phyloP scores from a whole-genome alignment of 2,113 vertebrate genomes.

The Bambusicola thoracicus region DNA sequence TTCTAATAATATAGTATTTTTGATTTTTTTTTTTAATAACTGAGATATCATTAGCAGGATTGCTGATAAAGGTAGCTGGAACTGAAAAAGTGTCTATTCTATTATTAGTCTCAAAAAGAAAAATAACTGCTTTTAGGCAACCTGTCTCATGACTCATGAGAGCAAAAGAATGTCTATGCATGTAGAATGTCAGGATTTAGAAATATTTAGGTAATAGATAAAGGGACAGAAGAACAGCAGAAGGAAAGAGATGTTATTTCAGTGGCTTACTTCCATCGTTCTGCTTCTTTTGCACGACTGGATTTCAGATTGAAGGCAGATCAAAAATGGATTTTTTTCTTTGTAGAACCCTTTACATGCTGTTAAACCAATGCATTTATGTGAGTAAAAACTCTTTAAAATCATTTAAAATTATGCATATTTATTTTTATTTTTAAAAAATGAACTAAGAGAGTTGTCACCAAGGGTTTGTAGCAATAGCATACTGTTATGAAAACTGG shows the following conservation, averaged over 20 bases:
- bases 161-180: not conserved
- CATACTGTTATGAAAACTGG: not conserved
- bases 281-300: not conserved
- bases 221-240: not conserved
- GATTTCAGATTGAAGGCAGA: not conserved
- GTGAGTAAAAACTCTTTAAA: not conserved
- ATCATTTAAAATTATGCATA: fast-evolving
- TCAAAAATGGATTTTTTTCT: not conserved
- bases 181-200: not conserved
- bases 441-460: not conserved
- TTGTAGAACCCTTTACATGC: not conserved
- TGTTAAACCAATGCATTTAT: not conserved
- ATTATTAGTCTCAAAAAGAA: not conserved
- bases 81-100: not conserved
- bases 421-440: not conserved
- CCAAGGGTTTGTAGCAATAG: not conserved
- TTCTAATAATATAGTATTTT: not conserved
- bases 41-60: not conserved
- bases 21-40: not conserved
- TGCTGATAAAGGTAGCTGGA: not conserved
- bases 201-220: not conserved
- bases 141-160: not conserved
- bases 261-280: not conserved
- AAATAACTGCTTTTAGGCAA: not conserved
- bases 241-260: not conserved